Percentiles rank a stretch among this genome's conserved stretches.
Evolutionary conservation across 2,888 invertebrate species (phyloP).

Genomic region (Syrphus vitripennis): DNA sequence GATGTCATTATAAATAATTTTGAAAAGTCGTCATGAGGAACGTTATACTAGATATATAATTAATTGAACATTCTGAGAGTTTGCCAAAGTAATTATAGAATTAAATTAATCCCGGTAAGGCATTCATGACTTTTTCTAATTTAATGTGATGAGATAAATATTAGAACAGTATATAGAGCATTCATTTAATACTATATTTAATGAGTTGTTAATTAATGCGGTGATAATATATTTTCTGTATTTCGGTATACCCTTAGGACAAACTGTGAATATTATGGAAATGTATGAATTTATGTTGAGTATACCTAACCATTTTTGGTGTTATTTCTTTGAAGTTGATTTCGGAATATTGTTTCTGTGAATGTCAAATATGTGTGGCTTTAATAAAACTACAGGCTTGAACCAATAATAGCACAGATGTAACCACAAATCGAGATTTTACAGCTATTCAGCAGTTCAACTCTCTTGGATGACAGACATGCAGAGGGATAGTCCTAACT

Average conservation of each 20-base stretch:
- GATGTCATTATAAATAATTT: slow-evolving; percentile 7
- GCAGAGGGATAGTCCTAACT: no score
- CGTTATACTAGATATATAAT: not conserved
- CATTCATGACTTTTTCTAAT: slow-evolving; percentile 1
- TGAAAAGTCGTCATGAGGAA: not conserved
- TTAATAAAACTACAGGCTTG: no score
- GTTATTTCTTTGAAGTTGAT: not conserved
- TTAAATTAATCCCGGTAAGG: not conserved
- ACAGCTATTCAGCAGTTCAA: no score
- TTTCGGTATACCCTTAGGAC: not conserved
- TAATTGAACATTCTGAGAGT: slow-evolving; percentile 23
- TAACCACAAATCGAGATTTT: no score
- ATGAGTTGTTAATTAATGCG: not conserved
- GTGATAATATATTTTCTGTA: not conserved
- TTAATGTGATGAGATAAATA: not conserved
- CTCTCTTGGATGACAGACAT: no score
- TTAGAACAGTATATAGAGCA: not conserved
- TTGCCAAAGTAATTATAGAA: slow-evolving; percentile 22
- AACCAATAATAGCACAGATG: no score
- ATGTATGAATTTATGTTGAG: not conserved
- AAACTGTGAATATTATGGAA: not conserved
- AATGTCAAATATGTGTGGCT: not conserved
- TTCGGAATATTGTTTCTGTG: not conserved
- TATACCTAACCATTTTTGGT: not conserved
- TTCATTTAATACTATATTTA: not conserved